Percentiles rank a stretch among this genome's conserved stretches.
Evolutionary conservation across 2,797 vertebrate species (phyloP).

Genomic region (Hypotaenidia okinawae): DNA sequence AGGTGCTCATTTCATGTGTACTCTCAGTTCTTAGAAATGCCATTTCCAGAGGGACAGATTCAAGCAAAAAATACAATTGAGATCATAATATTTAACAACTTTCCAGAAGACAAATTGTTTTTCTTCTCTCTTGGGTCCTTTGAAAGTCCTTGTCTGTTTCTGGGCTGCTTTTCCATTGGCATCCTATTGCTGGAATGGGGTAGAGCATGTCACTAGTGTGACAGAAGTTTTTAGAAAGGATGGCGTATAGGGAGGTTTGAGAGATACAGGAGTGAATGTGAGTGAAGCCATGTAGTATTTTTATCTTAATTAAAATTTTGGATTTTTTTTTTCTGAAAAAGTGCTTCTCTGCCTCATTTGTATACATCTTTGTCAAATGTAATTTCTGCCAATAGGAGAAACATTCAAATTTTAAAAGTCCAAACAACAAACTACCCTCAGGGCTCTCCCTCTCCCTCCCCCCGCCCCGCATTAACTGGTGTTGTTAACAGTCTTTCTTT

Average conservation of each 20-base stretch:
- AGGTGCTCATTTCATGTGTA: background rate
- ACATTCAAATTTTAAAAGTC: background rate
- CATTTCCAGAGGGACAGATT: background rate
- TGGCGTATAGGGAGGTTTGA: background rate
- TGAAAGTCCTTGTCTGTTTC: background rate
- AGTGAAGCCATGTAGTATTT: background rate
- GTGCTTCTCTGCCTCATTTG: background rate
- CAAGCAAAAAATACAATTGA: background rate
- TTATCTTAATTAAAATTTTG: background rate
- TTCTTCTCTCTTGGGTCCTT: background rate
- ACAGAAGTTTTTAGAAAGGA: background rate
- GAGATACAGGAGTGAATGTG: background rate
- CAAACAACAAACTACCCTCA: background rate
- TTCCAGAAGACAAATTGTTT: background rate
- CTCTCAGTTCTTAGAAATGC: background rate
- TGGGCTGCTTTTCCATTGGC: background rate
- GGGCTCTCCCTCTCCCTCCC: no score
- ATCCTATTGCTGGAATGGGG: background rate
- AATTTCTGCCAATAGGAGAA: background rate
- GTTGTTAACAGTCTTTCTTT: background rate
- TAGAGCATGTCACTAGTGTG: background rate
- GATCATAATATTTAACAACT: background rate
- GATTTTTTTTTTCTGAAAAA: background rate
- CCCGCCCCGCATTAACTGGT: background rate
- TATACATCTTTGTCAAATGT: background rate